Conservation (phyloP, 2,113 vertebrate genomes). For the Gymnobelideus leadbeateri region DNA sequence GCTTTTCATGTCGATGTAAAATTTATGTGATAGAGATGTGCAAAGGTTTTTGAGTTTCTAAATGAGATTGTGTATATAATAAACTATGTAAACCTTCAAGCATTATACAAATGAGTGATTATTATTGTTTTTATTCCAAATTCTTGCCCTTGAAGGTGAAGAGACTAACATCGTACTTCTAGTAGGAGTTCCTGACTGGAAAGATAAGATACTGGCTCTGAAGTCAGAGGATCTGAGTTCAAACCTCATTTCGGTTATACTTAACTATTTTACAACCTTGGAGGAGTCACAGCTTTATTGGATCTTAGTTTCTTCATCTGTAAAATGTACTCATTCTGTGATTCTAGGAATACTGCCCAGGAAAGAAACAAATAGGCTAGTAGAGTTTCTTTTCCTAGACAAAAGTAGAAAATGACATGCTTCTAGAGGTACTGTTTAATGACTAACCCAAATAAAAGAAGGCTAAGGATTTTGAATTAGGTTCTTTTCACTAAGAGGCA, state of each 20-base stretch:
- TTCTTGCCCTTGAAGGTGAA: background rate
- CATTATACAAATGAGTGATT: background rate
- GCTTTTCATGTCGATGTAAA: background rate
- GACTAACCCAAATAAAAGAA: constrained; percentile 10
- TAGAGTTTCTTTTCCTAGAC: background rate
- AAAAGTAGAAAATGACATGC: background rate
- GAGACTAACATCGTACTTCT: background rate
- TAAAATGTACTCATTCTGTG: background rate
- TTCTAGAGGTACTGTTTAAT: background rate
- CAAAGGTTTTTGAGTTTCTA: constrained; percentile 8
- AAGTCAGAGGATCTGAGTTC: background rate
- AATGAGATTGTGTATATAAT: background rate
- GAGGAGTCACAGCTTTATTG: background rate
- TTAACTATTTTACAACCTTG: background rate
- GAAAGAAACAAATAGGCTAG: background rate
- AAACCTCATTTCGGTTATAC: background rate
- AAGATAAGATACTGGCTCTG: background rate
- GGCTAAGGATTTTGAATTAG: background rate
- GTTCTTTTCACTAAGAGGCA: background rate
- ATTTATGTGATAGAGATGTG: background rate
- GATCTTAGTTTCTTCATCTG: background rate
- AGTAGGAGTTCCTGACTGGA: background rate
- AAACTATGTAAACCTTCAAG: background rate
- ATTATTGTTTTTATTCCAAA: background rate
- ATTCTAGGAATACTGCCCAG: background rate